A percentile compares a stretch with the other conserved stretches of the same genome.
These are phyloP conservation scores for Zaprionus camerounensis DNA, from an alignment of 1,140 invertebrate species.

Conservation along the genomic window DNA sequence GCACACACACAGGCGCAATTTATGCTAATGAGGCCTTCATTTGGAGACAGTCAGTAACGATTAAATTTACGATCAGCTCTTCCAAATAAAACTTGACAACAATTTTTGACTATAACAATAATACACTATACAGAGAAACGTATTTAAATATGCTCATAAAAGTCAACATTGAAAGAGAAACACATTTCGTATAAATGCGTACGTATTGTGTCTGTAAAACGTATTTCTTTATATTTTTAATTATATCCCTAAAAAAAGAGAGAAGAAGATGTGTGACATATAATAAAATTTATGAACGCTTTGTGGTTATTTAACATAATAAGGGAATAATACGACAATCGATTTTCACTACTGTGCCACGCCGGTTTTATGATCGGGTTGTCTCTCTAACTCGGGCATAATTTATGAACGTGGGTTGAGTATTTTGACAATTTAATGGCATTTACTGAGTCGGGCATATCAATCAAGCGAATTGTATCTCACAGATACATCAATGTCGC, in stretches of 20 bases:
- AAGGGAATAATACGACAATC: constrained; percentile 45
- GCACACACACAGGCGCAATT: constrained; percentile 12
- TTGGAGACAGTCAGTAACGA: constrained; percentile 60
- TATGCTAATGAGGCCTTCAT: constrained; percentile 75
- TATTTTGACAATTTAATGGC: constrained; percentile 79
- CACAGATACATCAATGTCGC: constrained; percentile 17
- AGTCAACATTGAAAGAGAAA: constrained; percentile 23
- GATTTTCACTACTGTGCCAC: constrained; percentile 66
- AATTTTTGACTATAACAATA: constrained; percentile 36
- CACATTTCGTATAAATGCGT: constrained; percentile 41
- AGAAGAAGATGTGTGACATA: constrained; percentile 59
- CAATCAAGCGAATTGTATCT: constrained; percentile 57
- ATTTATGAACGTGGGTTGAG: constrained; percentile 62
- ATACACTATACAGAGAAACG: neutral
- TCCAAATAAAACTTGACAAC: constrained; percentile 40
- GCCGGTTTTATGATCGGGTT: constrained; percentile 46
- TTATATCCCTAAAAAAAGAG: constrained; percentile 60
- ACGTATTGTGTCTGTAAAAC: constrained; percentile 33
- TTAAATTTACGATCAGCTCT: constrained; percentile 65
- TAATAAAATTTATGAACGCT: constrained; percentile 75
- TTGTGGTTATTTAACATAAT: constrained; percentile 76
- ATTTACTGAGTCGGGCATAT: constrained; percentile 51
- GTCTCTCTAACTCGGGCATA: constrained; percentile 43
- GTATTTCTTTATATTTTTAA: constrained; percentile 69
- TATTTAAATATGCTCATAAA: constrained; percentile 53